A percentile compares a stretch with the other conserved stretches of the same genome.
phyloP scores from a whole-genome alignment of 2,113 vertebrate genomes.

The Phylloscopus trochiloides region DNA sequence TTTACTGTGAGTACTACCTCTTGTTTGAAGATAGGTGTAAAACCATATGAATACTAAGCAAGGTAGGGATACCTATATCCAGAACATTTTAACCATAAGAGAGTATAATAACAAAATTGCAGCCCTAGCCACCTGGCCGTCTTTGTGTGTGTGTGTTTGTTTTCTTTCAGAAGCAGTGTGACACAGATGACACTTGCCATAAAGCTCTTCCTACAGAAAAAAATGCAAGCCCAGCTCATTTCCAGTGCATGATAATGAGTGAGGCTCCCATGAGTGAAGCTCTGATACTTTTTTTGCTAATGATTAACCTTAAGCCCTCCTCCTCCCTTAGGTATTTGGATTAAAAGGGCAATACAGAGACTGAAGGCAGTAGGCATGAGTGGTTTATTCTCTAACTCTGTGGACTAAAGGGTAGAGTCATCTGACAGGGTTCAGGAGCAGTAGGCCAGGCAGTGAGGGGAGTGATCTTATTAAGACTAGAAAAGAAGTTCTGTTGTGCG shows the following conservation, averaged over 20 bases:
- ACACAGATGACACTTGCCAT: neutral
- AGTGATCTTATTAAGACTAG: neutral
- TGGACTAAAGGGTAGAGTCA: neutral
- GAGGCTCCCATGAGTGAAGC: neutral
- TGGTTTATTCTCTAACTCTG: neutral
- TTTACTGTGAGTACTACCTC: neutral
- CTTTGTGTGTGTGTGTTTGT: neutral
- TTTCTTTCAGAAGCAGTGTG: constrained; percentile 7
- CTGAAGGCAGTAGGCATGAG: neutral
- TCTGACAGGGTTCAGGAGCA: neutral
- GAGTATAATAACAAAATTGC: neutral
- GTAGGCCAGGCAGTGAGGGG: neutral
- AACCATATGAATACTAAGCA: neutral
- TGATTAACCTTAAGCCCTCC: constrained; percentile 40
- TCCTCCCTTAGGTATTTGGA: neutral
- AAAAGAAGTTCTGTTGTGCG: neutral
- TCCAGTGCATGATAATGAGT: neutral
- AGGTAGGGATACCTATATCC: neutral
- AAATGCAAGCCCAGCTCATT: constrained; percentile 26
- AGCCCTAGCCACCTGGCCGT: neutral
- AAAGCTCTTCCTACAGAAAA: constrained; percentile 12
- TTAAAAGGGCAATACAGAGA: neutral
- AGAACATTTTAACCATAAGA: neutral
- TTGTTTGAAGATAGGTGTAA: neutral
- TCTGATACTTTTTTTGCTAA: constrained; percentile 26